Percentiles rank a stretch among this genome's conserved stretches.
Evolutionary conservation across 2,113 vertebrate species (phyloP).

Genomic region (Asarcornis scutulata): DNA sequence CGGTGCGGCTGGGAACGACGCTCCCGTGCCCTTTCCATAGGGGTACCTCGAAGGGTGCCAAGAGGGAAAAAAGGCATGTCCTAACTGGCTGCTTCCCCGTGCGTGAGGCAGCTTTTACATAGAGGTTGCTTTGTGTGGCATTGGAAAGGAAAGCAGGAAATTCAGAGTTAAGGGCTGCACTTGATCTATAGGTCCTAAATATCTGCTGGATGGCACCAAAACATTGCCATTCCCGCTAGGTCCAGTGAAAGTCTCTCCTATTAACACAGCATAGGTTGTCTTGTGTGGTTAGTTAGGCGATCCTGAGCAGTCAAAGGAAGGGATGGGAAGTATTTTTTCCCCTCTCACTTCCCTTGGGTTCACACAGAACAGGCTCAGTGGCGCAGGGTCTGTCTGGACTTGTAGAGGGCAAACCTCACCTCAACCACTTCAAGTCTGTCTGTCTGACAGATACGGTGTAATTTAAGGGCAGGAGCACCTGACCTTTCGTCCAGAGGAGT

Average conservation of each 20-base stretch:
- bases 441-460: neutral
- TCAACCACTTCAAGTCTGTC: neutral
- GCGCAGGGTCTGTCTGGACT: neutral
- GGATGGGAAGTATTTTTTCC: neutral
- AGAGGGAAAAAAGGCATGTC: neutral
- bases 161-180: neutral
- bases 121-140: neutral
- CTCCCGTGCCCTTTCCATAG: neutral
- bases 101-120: neutral
- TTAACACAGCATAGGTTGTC: neutral
- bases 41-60: neutral
- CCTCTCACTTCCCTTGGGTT: neutral
- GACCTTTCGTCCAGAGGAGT: neutral
- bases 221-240: accelerated
- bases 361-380: neutral
- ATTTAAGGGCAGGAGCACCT: neutral
- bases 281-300: neutral
- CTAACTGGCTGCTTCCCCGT: neutral
- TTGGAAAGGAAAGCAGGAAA: slow-evolving; percentile 13
- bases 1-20: neutral
- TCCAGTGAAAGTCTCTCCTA: neutral
- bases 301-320: neutral
- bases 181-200: neutral
- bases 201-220: neutral
- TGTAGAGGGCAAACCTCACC: neutral